phyloP scores from a whole-genome alignment of 2,113 vertebrate genomes.

The Mormyrus lacerda region DNA sequence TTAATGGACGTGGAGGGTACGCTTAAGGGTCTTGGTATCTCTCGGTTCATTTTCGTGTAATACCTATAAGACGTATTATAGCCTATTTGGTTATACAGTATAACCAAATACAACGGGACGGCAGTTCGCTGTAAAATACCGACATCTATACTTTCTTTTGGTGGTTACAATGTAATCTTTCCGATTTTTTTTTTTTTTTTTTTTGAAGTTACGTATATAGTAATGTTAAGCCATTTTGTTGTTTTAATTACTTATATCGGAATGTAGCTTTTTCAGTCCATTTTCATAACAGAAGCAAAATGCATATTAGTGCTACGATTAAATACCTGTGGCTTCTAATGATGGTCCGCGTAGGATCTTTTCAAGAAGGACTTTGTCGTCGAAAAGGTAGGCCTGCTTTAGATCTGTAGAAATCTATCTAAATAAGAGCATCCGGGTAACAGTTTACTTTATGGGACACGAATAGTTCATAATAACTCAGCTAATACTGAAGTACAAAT shows the following conservation, averaged over 20 bases:
- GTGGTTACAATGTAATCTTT: neutral
- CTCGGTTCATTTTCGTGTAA: neutral
- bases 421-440: neutral
- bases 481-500: neutral
- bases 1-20: neutral
- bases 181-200: neutral
- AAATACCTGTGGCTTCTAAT: conserved; percentile 32
- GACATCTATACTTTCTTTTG: neutral
- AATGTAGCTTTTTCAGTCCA: neutral
- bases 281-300: conserved; percentile 17
- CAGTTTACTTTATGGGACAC: neutral
- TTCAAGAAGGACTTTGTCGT: conserved; percentile 40
- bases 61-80: neutral
- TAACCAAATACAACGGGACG: neutral
- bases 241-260: neutral
- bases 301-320: conserved; percentile 31
- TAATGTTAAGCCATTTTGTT: neutral
- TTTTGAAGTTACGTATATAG: neutral
- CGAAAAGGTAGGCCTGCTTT: conserved; percentile 47
- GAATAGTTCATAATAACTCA: neutral
- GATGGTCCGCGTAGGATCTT: conserved; percentile 13
- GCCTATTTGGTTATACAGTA: neutral
- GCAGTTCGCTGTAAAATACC: neutral
- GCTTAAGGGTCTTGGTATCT: neutral
- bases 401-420: neutral